Evolutionary conservation across 2,797 vertebrate species (phyloP), one percentile per base, ranked within the genome.

Genomic region (Sebastiscus tertius): DNA sequence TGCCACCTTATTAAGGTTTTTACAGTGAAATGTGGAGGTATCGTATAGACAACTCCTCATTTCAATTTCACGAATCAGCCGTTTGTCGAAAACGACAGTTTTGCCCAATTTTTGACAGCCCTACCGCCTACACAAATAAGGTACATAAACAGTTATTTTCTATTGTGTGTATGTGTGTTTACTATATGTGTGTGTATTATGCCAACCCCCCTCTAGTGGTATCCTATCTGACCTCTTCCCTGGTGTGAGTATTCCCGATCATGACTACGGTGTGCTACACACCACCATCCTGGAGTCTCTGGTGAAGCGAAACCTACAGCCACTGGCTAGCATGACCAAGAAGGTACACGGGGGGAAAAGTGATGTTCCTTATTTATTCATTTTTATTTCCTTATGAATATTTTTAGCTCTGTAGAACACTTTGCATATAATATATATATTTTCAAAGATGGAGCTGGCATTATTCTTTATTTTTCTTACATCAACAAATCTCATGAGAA

Each of bases 171-270:
- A 9, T 63, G 3, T 54, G 1, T 75, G 1, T 61, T 42, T 42
- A 42, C 39, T 42, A 42, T 78, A 9, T 85, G n/a, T 79, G 61
- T 89, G 16, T 82, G 1, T 77, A 20, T 13, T 49, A 54, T 72
- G 31, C 16, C 20, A 22, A 11, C 6, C 56, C 26, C 12, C 14
- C 3, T 83, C 16, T 75, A 98, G 97, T 80, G 97, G 97, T 56
- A 98, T 98, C 85, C 94, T 97, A 64, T 97, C 97, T 59, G 97
- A 98, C 59, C 96, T 98, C 66, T 98, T 97, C 79, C 97, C 97
- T 22, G 97, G 97, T 24, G 96, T 97, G 39, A 39, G 80, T 62
- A 97, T 98, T 85, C 97, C 97, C 16, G 96, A 96, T 69, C 96
- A 97, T 4, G 96, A 98, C 88, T 97, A 98, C 36, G 97, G 97